A percentile compares a stretch with the other conserved stretches of the same genome.
These are phyloP conservation scores for Sicus ferrugineus DNA, from an alignment of 2,888 invertebrate species.

Conservation along the genomic window DNA sequence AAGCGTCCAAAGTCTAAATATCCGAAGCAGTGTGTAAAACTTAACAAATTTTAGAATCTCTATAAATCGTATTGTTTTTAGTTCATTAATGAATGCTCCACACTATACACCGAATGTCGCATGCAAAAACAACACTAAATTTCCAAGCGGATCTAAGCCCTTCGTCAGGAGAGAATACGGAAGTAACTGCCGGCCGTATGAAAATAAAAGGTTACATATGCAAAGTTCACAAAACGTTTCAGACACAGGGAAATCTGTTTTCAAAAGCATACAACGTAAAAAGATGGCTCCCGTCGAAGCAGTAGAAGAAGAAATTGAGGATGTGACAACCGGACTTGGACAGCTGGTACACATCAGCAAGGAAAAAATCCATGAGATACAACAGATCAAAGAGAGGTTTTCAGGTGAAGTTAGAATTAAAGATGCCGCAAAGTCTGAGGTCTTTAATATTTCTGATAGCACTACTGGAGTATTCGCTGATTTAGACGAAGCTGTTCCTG, in stretches of 20 bases:
- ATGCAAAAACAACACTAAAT: not conserved
- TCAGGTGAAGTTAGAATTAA: not conserved
- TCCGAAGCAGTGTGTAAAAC: not conserved
- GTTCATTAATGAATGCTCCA: not conserved
- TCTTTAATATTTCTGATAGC: not conserved
- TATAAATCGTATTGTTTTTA: not conserved
- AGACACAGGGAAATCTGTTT: not conserved
- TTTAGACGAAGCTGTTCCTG: conserved; percentile 53
- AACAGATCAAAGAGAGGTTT: not conserved
- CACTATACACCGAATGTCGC: not conserved
- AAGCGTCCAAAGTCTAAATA: conserved; percentile 2
- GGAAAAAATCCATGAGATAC: not conserved
- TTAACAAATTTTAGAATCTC: not conserved
- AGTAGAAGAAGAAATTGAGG: not conserved
- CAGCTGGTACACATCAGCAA: not conserved
- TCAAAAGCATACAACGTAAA: not conserved
- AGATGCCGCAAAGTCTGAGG: not conserved
- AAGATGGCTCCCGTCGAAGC: not conserved
- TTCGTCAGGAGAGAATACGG: not conserved
- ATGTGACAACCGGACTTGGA: too few species aligned
- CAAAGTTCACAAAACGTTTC: not conserved
- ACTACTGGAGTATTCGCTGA: conserved; percentile 34
- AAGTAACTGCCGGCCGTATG: not conserved
- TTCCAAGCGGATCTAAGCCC: not conserved
- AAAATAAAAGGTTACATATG: not conserved